Base-by-base conservation (phyloP, 2,797 vertebrate genomes). In the Gila robusta region DNA sequence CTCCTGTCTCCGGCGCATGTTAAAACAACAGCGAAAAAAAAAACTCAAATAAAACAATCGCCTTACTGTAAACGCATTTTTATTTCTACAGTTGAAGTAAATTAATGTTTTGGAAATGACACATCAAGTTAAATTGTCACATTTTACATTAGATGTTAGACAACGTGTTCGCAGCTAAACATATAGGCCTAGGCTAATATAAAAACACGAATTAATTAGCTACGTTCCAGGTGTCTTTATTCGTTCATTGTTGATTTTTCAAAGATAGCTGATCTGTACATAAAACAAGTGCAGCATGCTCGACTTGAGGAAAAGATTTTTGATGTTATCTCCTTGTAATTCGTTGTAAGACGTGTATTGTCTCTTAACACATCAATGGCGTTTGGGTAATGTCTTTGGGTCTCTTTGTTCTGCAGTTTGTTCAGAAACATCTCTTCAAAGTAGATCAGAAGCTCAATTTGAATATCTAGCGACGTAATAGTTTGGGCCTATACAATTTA, bases 351-450 rank as follows among this genome's bases (percentile, higher is more conserved):
- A 90, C 92, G 91, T 95, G 91, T 94, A 92, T 95, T 95, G 92
- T 90, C 92, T 95, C 94, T 96, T 95, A 94, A 96, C 95, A 96
- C 95, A 94, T 96, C 94, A 94, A 83, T 93, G 91, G 91, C 93
- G 92, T 95, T 96, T 95, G 94, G 94, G 92, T 95, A 95, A 94
- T 93, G 93, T 95, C 94, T 96, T 95, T 95, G 96, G 94, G 92
- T 93, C 92, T 90, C 95, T 95, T 95, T 96, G 95, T 94, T 92
- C 94, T 93, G 92, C 95, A 96, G 93, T 95, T 94, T 93, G 93
- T 94, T 94, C 93, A 92, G 94, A 95, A 93, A 89, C 64, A 90
- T 95, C 93, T 95, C 94, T 94, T 97, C 95, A 96, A 96, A 97
- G 82, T 90, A 95, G 94, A 97, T 96, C 95, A 95, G 89, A 93